phyloP scores from a whole-genome alignment of 2,888 invertebrate species.

The Sphaeridia pumilis region DNA sequence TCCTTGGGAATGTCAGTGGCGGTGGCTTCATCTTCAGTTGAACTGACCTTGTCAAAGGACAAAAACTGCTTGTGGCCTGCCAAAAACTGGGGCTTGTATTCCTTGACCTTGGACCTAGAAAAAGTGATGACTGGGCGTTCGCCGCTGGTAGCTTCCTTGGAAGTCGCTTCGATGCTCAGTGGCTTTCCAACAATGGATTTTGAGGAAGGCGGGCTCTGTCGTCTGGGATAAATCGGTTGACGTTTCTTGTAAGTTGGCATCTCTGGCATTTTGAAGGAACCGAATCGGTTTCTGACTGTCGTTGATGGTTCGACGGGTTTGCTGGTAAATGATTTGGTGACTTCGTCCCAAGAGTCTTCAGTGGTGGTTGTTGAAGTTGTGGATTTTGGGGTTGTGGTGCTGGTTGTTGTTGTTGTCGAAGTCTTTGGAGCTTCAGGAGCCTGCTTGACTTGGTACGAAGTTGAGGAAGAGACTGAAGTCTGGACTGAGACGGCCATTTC shows the following conservation, averaged over 20 bases:
- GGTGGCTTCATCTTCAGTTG: constrained; percentile 1
- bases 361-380: constrained; percentile 1
- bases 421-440: constrained; percentile 7
- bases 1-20: neutral
- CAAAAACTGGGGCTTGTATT: constrained; percentile 35
- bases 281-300: constrained; percentile 5
- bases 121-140: constrained; percentile 31
- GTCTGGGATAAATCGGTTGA: constrained; percentile 22
- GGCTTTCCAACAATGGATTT: neutral
- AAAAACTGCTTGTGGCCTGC: constrained; percentile 29
- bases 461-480: constrained; percentile 26
- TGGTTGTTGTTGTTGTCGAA: constrained; percentile 9
- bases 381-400: constrained; percentile 5
- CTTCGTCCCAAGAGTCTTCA: neutral
- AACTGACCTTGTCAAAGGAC: constrained; percentile 32
- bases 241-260: constrained; percentile 30
- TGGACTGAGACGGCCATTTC: constrained; percentile 11
- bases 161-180: neutral
- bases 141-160: constrained; percentile 16
- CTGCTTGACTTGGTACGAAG: constrained; percentile 19
- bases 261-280: constrained; percentile 27
- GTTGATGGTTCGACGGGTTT: constrained; percentile 4
- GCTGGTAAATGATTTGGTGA: neutral
- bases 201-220: constrained; percentile 3
- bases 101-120: constrained; percentile 33